Percentiles rank a stretch among this genome's conserved stretches.
These are phyloP conservation scores for Mus caroli DNA, from an alignment of 2,797 vertebrate species.

Conservation along the genomic window DNA sequence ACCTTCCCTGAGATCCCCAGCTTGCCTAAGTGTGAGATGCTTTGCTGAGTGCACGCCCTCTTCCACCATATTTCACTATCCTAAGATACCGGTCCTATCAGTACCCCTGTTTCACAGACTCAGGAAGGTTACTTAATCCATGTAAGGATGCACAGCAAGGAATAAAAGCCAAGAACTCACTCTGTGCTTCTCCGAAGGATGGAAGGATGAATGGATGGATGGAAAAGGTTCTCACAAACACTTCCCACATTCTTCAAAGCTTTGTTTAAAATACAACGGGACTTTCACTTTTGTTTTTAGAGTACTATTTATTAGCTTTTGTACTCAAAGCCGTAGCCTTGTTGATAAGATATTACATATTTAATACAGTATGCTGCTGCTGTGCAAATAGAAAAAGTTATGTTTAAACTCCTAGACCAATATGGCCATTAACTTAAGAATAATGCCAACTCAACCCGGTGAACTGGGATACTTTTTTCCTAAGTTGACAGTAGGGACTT, in stretches of 20 bases:
- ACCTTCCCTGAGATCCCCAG: not conserved
- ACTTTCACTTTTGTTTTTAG: not conserved
- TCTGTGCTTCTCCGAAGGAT: not conserved
- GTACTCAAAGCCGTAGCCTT: not conserved
- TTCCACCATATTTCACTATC: slow-evolving; percentile 1
- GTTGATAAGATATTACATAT: not conserved
- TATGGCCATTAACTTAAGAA: not conserved
- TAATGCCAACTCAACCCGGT: not conserved
- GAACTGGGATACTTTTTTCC: not conserved
- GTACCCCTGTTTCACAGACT: not conserved
- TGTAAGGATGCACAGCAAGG: not conserved
- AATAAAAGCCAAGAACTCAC: not conserved
- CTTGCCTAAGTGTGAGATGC: not conserved
- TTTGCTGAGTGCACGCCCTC: not conserved
- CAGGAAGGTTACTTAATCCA: not conserved
- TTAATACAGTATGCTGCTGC: not conserved
- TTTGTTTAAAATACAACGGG: slow-evolving; percentile 43
- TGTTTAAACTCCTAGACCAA: not conserved
- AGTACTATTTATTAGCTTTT: not conserved
- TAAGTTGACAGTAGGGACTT: not conserved
- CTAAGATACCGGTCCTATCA: not conserved
- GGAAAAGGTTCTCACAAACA: not conserved
- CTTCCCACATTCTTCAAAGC: not conserved
- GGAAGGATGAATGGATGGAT: not conserved
- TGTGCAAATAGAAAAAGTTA: not conserved